Evolutionary conservation across 1,140 invertebrate genomes (phyloP).

Genomic region (Antheraea pernyi): DNA sequence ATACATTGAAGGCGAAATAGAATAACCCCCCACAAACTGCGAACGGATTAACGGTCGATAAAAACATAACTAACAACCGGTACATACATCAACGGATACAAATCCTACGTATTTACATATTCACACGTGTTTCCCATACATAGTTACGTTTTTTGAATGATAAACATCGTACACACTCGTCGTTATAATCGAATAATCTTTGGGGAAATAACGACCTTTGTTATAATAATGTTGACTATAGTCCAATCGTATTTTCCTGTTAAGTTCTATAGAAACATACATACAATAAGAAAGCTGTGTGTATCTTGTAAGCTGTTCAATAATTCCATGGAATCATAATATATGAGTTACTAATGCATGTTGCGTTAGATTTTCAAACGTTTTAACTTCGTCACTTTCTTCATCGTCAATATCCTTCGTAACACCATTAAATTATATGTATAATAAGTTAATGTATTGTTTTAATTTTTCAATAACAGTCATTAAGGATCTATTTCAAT

Average conservation of each 20-base stretch:
- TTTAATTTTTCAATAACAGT: too few relatives aligned
- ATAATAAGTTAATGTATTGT: too few relatives aligned
- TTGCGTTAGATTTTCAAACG: too few relatives aligned
- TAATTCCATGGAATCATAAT: too few relatives aligned
- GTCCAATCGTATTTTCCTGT: neutral
- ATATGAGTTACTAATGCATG: too few relatives aligned
- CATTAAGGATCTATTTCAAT: too few relatives aligned
- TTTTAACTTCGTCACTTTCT: too few relatives aligned
- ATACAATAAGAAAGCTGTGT: neutral
- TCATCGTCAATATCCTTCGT: too few relatives aligned
- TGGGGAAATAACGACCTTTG: neutral
- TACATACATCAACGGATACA: constrained; percentile 29
- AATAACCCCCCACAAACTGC: constrained; percentile 36
- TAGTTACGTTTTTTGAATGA: neutral
- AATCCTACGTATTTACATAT: neutral
- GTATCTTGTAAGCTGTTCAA: too few relatives aligned
- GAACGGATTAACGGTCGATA: constrained; percentile 54
- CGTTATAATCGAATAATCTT: neutral
- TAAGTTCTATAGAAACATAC: neutral
- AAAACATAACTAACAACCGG: constrained; percentile 56
- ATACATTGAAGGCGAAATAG: constrained; percentile 33
- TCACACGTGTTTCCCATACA: constrained; percentile 2
- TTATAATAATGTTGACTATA: neutral
- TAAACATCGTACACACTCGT: neutral
- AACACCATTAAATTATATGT: too few relatives aligned